Conservation (phyloP, 2,797 vertebrate species). For the Pantherophis alleghaniensis region DNA sequence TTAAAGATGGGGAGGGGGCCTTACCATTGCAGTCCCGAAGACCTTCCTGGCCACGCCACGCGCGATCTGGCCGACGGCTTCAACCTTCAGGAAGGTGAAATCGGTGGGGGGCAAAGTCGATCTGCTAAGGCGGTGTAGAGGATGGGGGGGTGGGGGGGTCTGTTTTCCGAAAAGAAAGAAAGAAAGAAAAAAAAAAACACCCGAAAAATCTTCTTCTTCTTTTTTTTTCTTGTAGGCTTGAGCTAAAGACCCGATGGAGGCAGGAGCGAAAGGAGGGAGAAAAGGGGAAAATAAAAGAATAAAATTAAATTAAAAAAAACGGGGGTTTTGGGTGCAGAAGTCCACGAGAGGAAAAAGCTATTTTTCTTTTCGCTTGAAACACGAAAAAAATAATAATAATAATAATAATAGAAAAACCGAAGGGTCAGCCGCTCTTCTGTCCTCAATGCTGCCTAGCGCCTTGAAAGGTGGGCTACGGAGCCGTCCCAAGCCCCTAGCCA, state of each 20-base stretch:
- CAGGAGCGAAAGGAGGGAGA: neutral
- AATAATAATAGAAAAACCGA: neutral
- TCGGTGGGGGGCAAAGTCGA: neutral
- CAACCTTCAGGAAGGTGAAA: neutral
- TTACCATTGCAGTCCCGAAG: neutral
- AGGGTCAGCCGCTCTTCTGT: neutral
- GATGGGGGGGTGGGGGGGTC: neutral
- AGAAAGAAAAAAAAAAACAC: no score
- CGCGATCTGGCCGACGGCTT: neutral
- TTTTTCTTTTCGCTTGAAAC: neutral
- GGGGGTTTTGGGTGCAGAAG: neutral
- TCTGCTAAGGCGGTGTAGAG: neutral
- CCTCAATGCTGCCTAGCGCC: neutral
- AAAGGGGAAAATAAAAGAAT: no score
- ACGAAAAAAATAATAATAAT: no score
- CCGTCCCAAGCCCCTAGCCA: neutral
- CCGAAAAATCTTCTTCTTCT: neutral
- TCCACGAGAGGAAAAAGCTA: neutral
- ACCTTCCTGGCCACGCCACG: neutral
- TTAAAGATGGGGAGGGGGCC: neutral
- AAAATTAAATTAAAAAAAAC: neutral
- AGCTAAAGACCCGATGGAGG: neutral
- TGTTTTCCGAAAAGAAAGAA: neutral
- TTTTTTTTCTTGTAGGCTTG: neutral
- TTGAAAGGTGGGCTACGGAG: neutral